Conservation (phyloP, 2,888 invertebrate genomes). For the Sinohyriopsis cumingii region DNA sequence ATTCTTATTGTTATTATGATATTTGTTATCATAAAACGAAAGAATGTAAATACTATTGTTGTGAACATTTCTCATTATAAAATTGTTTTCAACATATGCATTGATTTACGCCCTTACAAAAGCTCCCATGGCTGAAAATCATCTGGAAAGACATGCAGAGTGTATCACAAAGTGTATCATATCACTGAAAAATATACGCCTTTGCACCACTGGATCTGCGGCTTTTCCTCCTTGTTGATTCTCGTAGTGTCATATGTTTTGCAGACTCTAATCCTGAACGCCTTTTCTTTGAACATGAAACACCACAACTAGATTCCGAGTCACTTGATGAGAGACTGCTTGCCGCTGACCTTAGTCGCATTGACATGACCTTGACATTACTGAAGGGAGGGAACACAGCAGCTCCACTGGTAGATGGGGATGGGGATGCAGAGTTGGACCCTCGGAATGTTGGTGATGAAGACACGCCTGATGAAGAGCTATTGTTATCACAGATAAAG, state of each 20-base stretch:
- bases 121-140: no score
- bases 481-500: slow-evolving; percentile 33
- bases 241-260: slow-evolving; percentile 45
- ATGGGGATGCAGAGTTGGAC: slow-evolving; percentile 16
- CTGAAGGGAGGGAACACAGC: slow-evolving; percentile 20
- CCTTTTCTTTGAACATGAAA: slow-evolving; percentile 22
- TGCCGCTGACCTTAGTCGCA: slow-evolving; percentile 33
- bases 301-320: slow-evolving; percentile 31
- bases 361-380: slow-evolving; percentile 31
- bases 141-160: no score
- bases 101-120: no score
- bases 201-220: slow-evolving; percentile 26
- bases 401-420: slow-evolving; percentile 17
- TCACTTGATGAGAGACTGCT: slow-evolving; percentile 32
- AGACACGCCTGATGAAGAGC: slow-evolving; percentile 23
- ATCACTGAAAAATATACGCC: no score
- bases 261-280: slow-evolving; percentile 32
- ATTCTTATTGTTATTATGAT: no score
- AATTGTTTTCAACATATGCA: no score
- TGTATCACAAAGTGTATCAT: no score
- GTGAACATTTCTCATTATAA: no score
- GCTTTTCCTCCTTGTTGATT: slow-evolving; percentile 36
- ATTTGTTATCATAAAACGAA: no score
- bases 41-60: no score
- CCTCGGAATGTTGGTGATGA: slow-evolving; percentile 27